Base-by-base conservation (phyloP, 2,113 vertebrate species). In the Forbesichthys papilliferus region DNA sequence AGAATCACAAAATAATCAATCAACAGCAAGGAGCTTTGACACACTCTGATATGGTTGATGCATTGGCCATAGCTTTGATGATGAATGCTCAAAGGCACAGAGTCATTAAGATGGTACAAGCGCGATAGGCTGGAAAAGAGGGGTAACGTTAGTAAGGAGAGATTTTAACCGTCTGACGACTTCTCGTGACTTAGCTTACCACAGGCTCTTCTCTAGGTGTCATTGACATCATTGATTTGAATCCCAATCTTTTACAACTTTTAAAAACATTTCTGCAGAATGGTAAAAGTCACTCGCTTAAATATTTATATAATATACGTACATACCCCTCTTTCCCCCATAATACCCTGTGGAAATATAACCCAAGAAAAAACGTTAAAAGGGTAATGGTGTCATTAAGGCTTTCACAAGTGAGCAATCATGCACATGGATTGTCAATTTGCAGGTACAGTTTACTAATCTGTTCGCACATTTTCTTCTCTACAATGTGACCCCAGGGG, bases 11-110 rank as follows among this genome's bases (percentile, higher is more conserved):
- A 2, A 87, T 78, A 48, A 73, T 88, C 64, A 75, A 57, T 82
- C 75, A 82, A 59, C 69, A 36, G 62, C 14, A 13, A 65, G 18
- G 14, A 14, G 64, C 33, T 61, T 34, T 75, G 89, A 75, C 69
- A 11, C 82, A 48, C 83, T 75, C 72, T 71, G 84, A 88, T 86
- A 77, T 68, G 73, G 77, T 42, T 88, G 83, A 88, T 89, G 83
- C 84, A 87, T 89, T 71, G 79, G 55, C 73, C 56, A 60, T 63
- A 64, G 72, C 77, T 75, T 72, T 86, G 81, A 88, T 86, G 81
- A 88, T 84, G 68, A 86, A 86, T 79, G 78, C 79, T 84, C 79
- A 81, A 82, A 82, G 80, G 83, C 79, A 75, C 69, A 72, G 75
- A 82, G 79, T 88, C 68, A 57, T 90, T 84, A 88, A 84, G 86